A percentile compares a stretch with the other conserved stretches of the same genome.
Conservation (phyloP, 1,140 invertebrate species). For the Branchinecta lynchi region DNA sequence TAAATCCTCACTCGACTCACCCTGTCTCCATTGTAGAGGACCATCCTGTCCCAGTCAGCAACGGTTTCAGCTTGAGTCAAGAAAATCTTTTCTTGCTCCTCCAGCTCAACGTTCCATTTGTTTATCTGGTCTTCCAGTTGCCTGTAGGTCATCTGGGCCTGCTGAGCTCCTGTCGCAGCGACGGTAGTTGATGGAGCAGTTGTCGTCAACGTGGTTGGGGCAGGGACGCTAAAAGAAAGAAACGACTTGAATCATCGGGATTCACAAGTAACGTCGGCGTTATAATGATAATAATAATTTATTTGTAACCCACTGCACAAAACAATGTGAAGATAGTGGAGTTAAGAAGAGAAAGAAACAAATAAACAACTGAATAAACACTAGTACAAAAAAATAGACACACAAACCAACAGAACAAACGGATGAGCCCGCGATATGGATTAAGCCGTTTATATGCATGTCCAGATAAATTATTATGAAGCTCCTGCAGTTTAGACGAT, state of each 20-base stretch:
- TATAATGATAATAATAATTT: not conserved
- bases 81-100: conserved; percentile 84
- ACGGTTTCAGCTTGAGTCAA: conserved; percentile 85
- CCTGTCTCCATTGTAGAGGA: conserved; percentile 82
- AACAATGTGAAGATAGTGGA: too few relatives aligned
- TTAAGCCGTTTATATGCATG: too few relatives aligned
- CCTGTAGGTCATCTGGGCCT: conserved; percentile 49
- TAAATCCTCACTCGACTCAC: conserved; percentile 29
- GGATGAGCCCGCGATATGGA: too few relatives aligned
- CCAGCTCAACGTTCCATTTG: conserved; percentile 84
- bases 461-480: too few relatives aligned
- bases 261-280: not conserved
- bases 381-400: too few relatives aligned
- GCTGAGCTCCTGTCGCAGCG: conserved; percentile 18
- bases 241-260: not conserved
- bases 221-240: conserved; percentile 20
- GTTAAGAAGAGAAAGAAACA: too few relatives aligned
- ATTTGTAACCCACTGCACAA: not conserved
- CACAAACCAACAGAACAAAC: too few relatives aligned
- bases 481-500: too few relatives aligned
- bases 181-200: conserved; percentile 17
- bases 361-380: too few relatives aligned
- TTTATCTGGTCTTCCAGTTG: conserved; percentile 86
- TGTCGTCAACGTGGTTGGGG: conserved; percentile 19
- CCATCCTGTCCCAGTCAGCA: conserved; percentile 80